A percentile compares a stretch with the other conserved stretches of the same genome.
Conservation (phyloP, 1,140 invertebrate genomes). For the Semibalanus balanoides region DNA sequence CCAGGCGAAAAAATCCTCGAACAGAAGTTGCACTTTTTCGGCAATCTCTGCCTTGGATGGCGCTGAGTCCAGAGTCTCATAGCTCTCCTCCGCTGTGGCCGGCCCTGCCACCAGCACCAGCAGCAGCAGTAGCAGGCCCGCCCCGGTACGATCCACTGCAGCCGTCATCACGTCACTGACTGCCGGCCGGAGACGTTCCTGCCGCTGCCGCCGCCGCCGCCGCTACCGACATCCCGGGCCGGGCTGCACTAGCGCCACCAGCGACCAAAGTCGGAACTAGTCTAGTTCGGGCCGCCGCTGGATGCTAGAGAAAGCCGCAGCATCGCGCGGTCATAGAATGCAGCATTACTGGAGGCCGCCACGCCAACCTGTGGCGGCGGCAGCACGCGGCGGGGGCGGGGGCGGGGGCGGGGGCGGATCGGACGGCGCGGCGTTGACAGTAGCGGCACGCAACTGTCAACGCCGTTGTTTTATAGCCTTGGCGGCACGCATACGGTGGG, state of each 20-base stretch:
- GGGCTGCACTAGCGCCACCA: not conserved
- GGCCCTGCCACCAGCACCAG: not conserved
- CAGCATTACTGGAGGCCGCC: no score
- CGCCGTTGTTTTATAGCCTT: no score
- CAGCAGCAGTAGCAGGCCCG: not conserved
- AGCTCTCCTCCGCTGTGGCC: not conserved
- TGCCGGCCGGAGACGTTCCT: no score
- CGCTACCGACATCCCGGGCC: not conserved
- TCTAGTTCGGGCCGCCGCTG: conserved; percentile 63
- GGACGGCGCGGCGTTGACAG: no score
- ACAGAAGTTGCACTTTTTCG: not conserved
- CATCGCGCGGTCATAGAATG: conserved; percentile 80
- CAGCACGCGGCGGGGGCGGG: no score
- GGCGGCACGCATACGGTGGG: no score
- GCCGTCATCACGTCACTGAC: not conserved
- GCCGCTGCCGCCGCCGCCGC: no score
- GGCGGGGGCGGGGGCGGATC: no score
- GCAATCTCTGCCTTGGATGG: not conserved
- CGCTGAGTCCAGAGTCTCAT: not conserved
- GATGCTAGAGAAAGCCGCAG: conserved; percentile 68
- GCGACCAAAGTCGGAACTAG: not conserved
- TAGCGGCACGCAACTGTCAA: no score
- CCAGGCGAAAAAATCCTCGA: not conserved
- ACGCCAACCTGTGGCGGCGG: no score
- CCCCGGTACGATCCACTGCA: not conserved